A percentile compares a stretch with the other conserved stretches of the same genome.
These are phyloP conservation scores for Oligia strigilis DNA, from an alignment of 2,888 invertebrate genomes.

Conservation along the genomic window DNA sequence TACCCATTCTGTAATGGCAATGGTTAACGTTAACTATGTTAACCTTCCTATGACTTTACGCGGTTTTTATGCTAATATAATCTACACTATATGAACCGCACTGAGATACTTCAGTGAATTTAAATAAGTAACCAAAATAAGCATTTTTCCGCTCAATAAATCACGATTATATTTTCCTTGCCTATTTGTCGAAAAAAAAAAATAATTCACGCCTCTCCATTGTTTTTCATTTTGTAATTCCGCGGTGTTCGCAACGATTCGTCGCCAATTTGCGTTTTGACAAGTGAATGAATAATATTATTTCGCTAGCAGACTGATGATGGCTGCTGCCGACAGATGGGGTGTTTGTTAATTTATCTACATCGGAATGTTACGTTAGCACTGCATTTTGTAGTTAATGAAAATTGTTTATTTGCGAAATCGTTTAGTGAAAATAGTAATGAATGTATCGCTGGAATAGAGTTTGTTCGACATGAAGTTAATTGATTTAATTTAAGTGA, in stretches of 20 bases:
- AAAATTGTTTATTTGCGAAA: slow-evolving; percentile 61
- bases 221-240: slow-evolving; percentile 67
- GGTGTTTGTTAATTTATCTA: slow-evolving; percentile 74
- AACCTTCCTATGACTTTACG: slow-evolving; percentile 79
- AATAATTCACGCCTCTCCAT: slow-evolving; percentile 49
- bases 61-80: slow-evolving; percentile 73
- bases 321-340: slow-evolving; percentile 76
- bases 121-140: background rate
- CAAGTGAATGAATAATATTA: slow-evolving; percentile 87
- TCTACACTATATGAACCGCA: slow-evolving; percentile 39
- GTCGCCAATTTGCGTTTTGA: slow-evolving; percentile 84
- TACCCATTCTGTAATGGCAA: slow-evolving; percentile 87
- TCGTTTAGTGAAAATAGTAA: slow-evolving; percentile 48
- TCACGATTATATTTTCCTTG: slow-evolving; percentile 19
- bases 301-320: slow-evolving; percentile 75
- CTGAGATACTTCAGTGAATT: background rate
- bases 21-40: slow-evolving; percentile 84
- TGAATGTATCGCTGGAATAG: slow-evolving; percentile 27
- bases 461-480: slow-evolving; percentile 27
- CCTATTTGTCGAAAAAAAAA: slow-evolving; percentile 49
- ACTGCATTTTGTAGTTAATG: slow-evolving; percentile 58
- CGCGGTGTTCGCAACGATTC: slow-evolving; percentile 73
- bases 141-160: slow-evolving; percentile 23
- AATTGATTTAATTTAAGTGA: slow-evolving; percentile 16
- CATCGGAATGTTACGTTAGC: slow-evolving; percentile 61